Base-by-base conservation (phyloP, 1,140 invertebrate species). In the Drosophila rufa region DNA sequence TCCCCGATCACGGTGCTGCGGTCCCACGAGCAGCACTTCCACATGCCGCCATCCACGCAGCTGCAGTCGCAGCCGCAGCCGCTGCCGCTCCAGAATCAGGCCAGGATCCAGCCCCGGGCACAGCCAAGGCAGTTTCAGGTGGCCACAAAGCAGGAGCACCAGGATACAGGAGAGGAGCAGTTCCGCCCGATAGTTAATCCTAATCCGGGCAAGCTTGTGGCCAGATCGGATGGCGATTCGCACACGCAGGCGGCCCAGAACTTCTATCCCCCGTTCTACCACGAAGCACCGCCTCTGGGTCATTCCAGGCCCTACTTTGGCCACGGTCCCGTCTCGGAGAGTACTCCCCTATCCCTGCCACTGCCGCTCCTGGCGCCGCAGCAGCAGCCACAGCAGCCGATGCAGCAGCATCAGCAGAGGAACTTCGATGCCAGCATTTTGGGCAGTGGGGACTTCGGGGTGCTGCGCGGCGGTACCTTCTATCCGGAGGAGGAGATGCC, bases 381-480 rank as follows among this genome's bases (percentile, higher is more conserved):
- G 3, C 75, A 64, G 33, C 56, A 68, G n/a, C 75, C 55, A 30
- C 71, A 60, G 42, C 66, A 27, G 33, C 46, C 51, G 9, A 50
- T 50, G n/a, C 51, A 56, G 33, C 76, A 70, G 17, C 75, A 75
- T 50, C 84, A 79, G 50, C 81, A 83, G 43, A 75, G 83, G 0
- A 80, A 75, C 42, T 93, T 92, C 43, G 92, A 93, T 77, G 91
- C 94, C 43, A 93, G 93, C 25, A 94, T 97, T 4, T 92, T 98
- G 19, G 97, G 97, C 2, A 97, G 97, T 1, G 97, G 97, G 0
- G 98, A 98, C 92, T 98, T 98, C 84, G 97, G 97, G 1, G 96
- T 98, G 1, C 96, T 98, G 38, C 94, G 95, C 56, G 97, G 97
- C 1, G 97, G 97, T 3, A 98, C 97, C 22, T 98, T 97, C 92